A percentile compares a stretch with the other conserved stretches of the same genome.
phyloP scores from a whole-genome alignment of 1,140 invertebrate genomes.

The Brachionus asplanchnoidis region DNA sequence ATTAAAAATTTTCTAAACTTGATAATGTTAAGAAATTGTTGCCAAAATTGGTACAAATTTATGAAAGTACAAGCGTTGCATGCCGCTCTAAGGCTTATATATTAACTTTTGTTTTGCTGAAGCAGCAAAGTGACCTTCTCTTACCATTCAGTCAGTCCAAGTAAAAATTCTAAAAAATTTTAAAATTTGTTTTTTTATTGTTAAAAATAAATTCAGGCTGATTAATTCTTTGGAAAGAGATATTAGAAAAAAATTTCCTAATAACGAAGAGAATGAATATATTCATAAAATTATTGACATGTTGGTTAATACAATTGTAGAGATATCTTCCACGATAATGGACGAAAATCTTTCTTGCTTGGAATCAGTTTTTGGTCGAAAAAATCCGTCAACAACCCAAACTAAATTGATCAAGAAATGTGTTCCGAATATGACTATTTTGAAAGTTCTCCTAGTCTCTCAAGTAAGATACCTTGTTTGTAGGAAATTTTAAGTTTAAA shows the following conservation, averaged over 20 bases:
- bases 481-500: not conserved
- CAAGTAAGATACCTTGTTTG: conserved; percentile 45
- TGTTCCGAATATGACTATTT: conserved; percentile 48
- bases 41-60: conserved; percentile 1
- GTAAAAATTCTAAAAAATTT: not conserved
- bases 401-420: conserved; percentile 48
- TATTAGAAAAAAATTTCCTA: not conserved
- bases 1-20: not conserved
- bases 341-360: conserved; percentile 48
- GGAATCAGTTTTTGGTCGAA: conserved; percentile 49
- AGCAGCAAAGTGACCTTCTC: not conserved
- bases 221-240: conserved; percentile 29
- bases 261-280: conserved; percentile 21
- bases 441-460: conserved; percentile 50
- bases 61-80: conserved; percentile 24
- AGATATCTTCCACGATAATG: not conserved
- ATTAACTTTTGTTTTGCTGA: conserved; percentile 27
- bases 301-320: not conserved
- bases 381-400: conserved; percentile 51
- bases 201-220: not conserved
- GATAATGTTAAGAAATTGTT: not conserved
- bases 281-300: conserved; percentile 35
- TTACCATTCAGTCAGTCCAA: conserved; percentile 34
- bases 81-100: conserved; percentile 30
- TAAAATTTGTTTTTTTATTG: not conserved